phyloP scores from a whole-genome alignment of 2,113 vertebrate species.

The Ciconia maguari region DNA sequence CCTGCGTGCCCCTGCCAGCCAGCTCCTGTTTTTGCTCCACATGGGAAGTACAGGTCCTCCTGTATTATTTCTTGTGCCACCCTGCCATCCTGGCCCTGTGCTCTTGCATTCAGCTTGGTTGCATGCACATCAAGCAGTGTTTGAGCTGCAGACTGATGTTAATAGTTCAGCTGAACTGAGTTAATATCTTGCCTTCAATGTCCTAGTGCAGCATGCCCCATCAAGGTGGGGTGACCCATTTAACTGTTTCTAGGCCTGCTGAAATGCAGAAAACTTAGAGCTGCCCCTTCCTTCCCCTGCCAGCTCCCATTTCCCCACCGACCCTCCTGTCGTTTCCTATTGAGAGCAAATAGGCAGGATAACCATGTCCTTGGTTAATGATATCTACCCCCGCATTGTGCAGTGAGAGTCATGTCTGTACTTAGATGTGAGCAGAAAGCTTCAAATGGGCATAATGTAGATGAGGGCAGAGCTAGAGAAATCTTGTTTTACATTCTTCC shows the following conservation, averaged over 20 bases:
- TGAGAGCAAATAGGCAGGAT: neutral
- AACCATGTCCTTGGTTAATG: neutral
- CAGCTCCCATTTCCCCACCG: neutral
- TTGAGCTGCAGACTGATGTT: neutral
- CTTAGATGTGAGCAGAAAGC: neutral
- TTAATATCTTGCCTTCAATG: neutral
- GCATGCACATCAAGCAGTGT: neutral
- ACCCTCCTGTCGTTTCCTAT: neutral
- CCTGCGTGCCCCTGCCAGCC: neutral
- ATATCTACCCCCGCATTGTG: neutral
- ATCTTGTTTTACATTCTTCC: neutral
- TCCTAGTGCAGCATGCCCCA: neutral
- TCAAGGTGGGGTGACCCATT: neutral
- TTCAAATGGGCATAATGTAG: neutral
- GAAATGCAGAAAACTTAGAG: neutral
- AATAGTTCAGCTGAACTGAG: fast-evolving
- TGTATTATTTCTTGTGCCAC: neutral
- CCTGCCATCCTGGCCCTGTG: neutral
- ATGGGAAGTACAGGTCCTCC: neutral
- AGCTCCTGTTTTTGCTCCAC: neutral
- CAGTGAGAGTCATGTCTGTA: neutral
- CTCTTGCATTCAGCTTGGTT: neutral
- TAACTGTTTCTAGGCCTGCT: neutral
- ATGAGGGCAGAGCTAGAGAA: neutral
- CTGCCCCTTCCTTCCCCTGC: neutral